Conservation (phyloP, 2,888 invertebrate species). For the Nephrocerus scutellatus region DNA sequence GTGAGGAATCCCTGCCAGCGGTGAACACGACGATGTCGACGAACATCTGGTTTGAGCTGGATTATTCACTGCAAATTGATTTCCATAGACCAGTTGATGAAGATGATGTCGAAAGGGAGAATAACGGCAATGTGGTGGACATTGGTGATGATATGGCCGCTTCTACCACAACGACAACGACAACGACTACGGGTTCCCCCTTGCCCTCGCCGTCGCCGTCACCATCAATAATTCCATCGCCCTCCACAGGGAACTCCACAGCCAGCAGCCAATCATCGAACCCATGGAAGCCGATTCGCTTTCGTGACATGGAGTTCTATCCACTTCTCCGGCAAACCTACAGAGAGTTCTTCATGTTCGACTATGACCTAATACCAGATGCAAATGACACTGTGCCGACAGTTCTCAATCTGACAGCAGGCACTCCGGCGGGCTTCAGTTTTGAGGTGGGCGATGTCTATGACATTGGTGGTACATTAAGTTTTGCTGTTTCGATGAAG, state of each 20-base stretch:
- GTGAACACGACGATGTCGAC: constrained; percentile 13
- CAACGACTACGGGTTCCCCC: not conserved
- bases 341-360: constrained; percentile 68
- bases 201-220: not conserved
- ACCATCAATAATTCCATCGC: not conserved
- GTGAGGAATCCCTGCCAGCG: too few species aligned
- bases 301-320: constrained; percentile 39
- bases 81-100: constrained; percentile 25
- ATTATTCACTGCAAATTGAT: constrained; percentile 36
- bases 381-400: constrained; percentile 58
- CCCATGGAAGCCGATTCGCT: constrained; percentile 31
- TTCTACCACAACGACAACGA: not conserved
- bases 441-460: constrained; percentile 63
- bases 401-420: constrained; percentile 61
- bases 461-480: constrained; percentile 75
- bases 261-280: constrained; percentile 2
- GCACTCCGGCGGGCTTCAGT: constrained; percentile 57
- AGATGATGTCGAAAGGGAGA: too few species aligned
- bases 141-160: not conserved
- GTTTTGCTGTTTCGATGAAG: constrained; percentile 63
- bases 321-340: constrained; percentile 55
- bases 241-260: not conserved
- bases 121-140: too few species aligned
- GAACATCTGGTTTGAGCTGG: constrained; percentile 24
- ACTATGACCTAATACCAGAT: constrained; percentile 62